Evolutionary conservation across 2,888 invertebrate species (phyloP), one percentile per base, ranked within the genome.

Genomic region (Troilus luridus): DNA sequence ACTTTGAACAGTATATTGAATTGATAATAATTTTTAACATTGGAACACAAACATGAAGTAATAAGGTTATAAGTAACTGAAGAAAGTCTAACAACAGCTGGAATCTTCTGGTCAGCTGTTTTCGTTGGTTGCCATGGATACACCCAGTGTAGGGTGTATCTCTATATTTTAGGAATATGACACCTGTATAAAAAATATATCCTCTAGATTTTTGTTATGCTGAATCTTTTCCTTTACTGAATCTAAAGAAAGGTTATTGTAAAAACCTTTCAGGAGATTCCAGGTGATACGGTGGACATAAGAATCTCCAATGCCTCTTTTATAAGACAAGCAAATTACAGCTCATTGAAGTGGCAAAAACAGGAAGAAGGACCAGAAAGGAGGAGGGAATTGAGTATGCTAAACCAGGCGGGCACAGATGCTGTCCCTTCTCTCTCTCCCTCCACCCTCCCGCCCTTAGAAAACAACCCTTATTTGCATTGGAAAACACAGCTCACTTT

Each of bases 401-500:
- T 85, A 85, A 85, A 85, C 85, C 85, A 56, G 85, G 85, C 85
- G 85, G 85, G 56, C 85, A 85, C 85, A 85, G 85, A 54, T 85
- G 85, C 56, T n/a, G 85, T 58, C 56, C 54, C 85, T 54, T 21
- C 54, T 19, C 54, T 54, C 54, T 10, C 54, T 14, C 67, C 7
- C 21, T 41, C 41, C 5, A 41, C 41, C 62, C 27, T 6, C 81
- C 72, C 85, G 12, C 85, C 85, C 85, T 85, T 85, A 85, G 85
- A 85, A 85, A 85, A 85, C 85, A 85, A 85, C 85, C 85, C 85
- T 85, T 85, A 85, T 85, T 85, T 85, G 56, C 85, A 85, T 58
- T 56, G 85, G 72, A 77, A 77, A 77, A 77, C 41, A 77, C 72
- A 77, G 85, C 85, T 85, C 85, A 58, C 85, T 85, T 85, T 85